These are phyloP conservation scores for Drosophila littoralis DNA, from an alignment of 1,140 invertebrate species.

Conservation along the genomic window DNA sequence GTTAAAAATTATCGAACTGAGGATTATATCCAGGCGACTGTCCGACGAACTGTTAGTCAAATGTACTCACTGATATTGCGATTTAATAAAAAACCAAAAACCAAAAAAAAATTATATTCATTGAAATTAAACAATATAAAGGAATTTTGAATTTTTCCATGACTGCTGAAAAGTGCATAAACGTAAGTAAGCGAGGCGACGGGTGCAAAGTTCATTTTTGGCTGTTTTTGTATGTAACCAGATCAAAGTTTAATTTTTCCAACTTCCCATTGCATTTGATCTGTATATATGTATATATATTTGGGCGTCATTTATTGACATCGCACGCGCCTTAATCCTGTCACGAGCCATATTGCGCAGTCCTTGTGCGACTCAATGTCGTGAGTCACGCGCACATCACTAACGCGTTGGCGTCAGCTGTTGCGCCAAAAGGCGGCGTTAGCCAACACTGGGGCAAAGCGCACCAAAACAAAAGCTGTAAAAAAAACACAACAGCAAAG, in stretches of 20 bases:
- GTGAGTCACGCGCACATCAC: slow-evolving; percentile 20
- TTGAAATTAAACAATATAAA: slow-evolving; percentile 45
- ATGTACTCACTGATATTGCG: slow-evolving; percentile 81
- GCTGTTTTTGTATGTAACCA: no score
- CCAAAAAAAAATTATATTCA: slow-evolving; percentile 62
- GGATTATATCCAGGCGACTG: slow-evolving; percentile 60
- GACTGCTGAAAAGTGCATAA: background rate
- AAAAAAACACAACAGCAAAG: slow-evolving; percentile 24
- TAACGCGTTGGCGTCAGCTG: slow-evolving; percentile 29
- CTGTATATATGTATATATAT: background rate
- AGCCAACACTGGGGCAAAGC: slow-evolving; percentile 30
- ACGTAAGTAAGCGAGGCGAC: background rate
- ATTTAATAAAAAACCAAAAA: slow-evolving; percentile 63
- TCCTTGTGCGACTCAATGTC: slow-evolving; percentile 3
- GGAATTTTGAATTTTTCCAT: background rate
- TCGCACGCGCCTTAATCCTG: background rate
- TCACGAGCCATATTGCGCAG: slow-evolving; percentile 16
- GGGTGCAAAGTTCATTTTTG: background rate
- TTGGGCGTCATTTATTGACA: background rate
- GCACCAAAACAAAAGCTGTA: slow-evolving; percentile 47
- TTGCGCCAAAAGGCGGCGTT: slow-evolving; percentile 8
- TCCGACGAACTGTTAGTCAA: slow-evolving; percentile 69
- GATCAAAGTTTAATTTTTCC: no score
- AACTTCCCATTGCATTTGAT: background rate
- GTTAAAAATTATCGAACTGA: slow-evolving; percentile 61